Base-by-base conservation (phyloP, 2,888 invertebrate genomes). In the Notocelia uddmanniana region DNA sequence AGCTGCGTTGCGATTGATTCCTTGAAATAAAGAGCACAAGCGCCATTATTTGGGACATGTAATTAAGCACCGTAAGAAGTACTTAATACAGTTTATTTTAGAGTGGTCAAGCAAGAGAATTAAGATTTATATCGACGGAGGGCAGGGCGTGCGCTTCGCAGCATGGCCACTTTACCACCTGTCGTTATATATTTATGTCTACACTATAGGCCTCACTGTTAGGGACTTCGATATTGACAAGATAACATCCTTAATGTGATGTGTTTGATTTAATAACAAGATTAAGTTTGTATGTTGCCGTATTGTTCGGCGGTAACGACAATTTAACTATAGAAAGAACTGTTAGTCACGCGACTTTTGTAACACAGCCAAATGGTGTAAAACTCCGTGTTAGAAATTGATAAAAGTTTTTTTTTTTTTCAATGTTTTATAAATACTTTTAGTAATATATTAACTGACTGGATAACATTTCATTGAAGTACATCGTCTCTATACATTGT, bases 231-330 rank as follows among this genome's bases (percentile, higher is more conserved):
- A 93, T 93, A 93, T 93, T 93, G 93, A 93, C 93, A 93, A 92
- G 93, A 92, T 93, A 93, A 93, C 94, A 94, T 92, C 93, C 93
- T 93, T 94, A 94, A 94, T 94, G 93, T 94, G 94, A 94, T 94
- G 93, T 92, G 94, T 94, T 93, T 94, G 94, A 94, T 94, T 94
- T 94, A 94, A 94, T 94, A 94, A 93, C 90, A 92, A 93, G 93
- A 94, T 94, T 93, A 89, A 88, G 86, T 88, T 90, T 87, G 88
- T 90, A 82, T 84, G 82, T 84, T 82, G 84, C 84, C 83, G 79
- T 84, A 85, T 89, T 85, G 88, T 84, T 84, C 80, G 83, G 83
- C 79, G 83, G 83, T 82, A 83, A 87, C 78, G 83, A 86, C 87
- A 88, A 72, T 74, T 72, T 72, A 72, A 72, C 64, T 68, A 72